These are phyloP conservation scores for Catocala fraxini DNA, from an alignment of 2,888 invertebrate species.

Conservation along the genomic window DNA sequence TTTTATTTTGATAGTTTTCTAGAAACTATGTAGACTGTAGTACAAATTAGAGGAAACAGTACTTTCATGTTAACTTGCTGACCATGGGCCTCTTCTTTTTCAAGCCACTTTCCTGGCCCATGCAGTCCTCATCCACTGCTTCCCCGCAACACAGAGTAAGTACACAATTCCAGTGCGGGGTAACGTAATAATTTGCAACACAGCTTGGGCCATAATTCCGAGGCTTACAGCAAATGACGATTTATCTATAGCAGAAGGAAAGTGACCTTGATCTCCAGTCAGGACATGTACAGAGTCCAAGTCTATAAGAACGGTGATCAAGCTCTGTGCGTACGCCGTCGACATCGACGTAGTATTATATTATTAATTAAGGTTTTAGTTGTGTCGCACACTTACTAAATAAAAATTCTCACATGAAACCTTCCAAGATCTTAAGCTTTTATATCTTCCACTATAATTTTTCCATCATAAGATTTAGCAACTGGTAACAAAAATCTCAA, in stretches of 20 bases:
- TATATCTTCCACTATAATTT: too few relatives aligned
- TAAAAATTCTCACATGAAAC: too few relatives aligned
- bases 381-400: background rate
- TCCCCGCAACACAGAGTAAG: slow-evolving; percentile 25
- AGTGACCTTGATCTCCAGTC: slow-evolving; percentile 4
- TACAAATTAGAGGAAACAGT: background rate
- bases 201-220: background rate
- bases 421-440: too few relatives aligned
- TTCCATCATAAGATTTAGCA: too few relatives aligned
- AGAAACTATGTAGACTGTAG: background rate
- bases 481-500: too few relatives aligned
- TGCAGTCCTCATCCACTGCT: slow-evolving; percentile 27
- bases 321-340: background rate
- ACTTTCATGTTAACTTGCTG: slow-evolving; percentile 5
- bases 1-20: too few relatives aligned
- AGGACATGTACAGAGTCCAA: background rate
- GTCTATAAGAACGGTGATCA: too few relatives aligned
- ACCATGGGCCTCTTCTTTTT: slow-evolving; percentile 23
- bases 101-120: slow-evolving; percentile 31
- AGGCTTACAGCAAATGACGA: background rate
- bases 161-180: slow-evolving; percentile 8
- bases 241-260: slow-evolving; percentile 1
- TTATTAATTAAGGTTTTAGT: too few relatives aligned
- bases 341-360: too few relatives aligned
- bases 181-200: background rate